These are phyloP conservation scores for Palythoa heliodiscus DNA, from an alignment of 92 coral and sea anemone genomes.

Conservation along the genomic window DNA sequence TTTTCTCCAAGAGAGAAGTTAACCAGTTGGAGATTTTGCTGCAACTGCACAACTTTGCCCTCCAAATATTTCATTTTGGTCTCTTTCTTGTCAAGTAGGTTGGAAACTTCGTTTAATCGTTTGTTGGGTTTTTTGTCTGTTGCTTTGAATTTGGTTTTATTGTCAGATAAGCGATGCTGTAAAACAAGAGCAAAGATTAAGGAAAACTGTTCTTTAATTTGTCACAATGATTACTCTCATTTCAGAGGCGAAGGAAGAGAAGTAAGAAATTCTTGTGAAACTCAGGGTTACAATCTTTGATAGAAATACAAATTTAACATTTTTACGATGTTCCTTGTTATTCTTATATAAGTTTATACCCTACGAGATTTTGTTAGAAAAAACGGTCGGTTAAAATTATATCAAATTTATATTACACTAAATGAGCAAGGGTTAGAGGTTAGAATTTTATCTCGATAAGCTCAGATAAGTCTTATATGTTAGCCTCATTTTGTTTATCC, in stretches of 20 bases:
- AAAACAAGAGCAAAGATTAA: conserved; percentile 30
- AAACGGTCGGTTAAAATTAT: neutral
- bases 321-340: neutral
- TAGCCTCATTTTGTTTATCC: neutral
- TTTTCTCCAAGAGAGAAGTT: conserved; percentile 65
- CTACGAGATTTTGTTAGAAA: neutral
- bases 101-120: conserved; percentile 19
- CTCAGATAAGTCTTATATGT: neutral
- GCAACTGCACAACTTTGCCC: conserved; percentile 75
- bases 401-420: neutral
- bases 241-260: neutral
- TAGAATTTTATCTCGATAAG: neutral
- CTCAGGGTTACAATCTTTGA: neutral
- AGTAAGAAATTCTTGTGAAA: too few relatives aligned
- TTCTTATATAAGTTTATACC: neutral
- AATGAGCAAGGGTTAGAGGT: neutral
- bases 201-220: conserved; percentile 36
- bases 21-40: conserved; percentile 85
- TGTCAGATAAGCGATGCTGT: conserved; percentile 34
- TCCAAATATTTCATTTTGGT: conserved; percentile 65
- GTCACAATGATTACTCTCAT: neutral
- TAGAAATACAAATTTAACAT: neutral
- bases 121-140: conserved; percentile 22
- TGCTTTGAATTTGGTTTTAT: conserved; percentile 34
- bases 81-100: conserved; percentile 56